A percentile compares a stretch with the other conserved stretches of the same genome.
Conservation (phyloP, 2,113 vertebrate genomes). For the Mystacornis crossleyi region DNA sequence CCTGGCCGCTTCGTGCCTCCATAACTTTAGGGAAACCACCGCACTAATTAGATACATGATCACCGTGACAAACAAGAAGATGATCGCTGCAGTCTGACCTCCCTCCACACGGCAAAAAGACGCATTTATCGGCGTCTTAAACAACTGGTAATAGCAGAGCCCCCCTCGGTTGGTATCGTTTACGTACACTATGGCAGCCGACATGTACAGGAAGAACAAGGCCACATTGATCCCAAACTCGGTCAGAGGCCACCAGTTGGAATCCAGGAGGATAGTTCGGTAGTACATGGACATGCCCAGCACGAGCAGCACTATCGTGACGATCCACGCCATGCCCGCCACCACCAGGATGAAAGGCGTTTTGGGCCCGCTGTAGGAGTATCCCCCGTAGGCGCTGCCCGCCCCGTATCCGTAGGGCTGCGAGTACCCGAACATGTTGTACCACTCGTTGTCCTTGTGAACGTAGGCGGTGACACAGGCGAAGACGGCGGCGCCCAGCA, state of each 20-base stretch:
- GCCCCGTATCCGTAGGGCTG: conserved; percentile 78
- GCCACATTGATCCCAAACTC: conserved; percentile 88
- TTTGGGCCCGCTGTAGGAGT: conserved; percentile 87
- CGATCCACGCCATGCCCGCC: conserved; percentile 86
- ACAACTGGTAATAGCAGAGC: conserved; percentile 85
- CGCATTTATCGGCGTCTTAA: conserved; percentile 84
- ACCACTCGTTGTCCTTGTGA: conserved; percentile 97
- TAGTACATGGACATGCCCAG: conserved; percentile 95
- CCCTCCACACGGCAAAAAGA: conserved; percentile 90
- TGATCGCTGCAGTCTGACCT: conserved; percentile 88
- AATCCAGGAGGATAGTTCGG: conserved; percentile 91
- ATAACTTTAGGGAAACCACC: conserved; percentile 86
- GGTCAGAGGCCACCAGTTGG: conserved; percentile 93
- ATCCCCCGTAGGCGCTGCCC: conserved; percentile 72
- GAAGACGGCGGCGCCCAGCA: conserved; percentile 89
- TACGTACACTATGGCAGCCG: conserved; percentile 86
- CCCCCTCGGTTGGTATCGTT: conserved; percentile 89
- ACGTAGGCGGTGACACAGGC: conserved; percentile 94
- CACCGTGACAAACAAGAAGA: conserved; percentile 89
- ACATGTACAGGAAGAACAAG: conserved; percentile 85
- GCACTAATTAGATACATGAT: conserved; percentile 86
- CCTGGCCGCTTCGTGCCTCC: conserved; percentile 89
- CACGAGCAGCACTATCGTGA: conserved; percentile 86
- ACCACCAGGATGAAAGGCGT: conserved; percentile 89
- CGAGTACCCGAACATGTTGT: conserved; percentile 88